Percentiles rank a stretch among this genome's conserved stretches.
These are phyloP conservation scores for Anser brachyrhynchus DNA, from an alignment of 2,113 vertebrate species.

Conservation along the genomic window DNA sequence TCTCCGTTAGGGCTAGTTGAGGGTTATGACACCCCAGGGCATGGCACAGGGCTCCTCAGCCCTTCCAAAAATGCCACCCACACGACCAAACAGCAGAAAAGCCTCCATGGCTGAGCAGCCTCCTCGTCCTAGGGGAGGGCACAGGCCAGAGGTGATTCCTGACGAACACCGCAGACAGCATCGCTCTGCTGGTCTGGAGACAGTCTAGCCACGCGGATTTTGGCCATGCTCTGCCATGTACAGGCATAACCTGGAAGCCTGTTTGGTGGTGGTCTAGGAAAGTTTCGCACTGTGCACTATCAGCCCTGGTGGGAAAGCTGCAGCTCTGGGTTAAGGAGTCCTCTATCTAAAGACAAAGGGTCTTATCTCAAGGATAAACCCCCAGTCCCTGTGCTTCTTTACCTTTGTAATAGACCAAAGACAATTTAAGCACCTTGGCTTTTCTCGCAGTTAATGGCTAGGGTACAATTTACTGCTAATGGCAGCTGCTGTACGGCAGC, in stretches of 20 bases:
- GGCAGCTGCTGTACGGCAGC: background rate
- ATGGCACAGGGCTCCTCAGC: background rate
- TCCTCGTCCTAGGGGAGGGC: background rate
- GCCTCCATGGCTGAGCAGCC: background rate
- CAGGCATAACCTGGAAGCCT: background rate
- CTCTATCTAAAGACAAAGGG: background rate
- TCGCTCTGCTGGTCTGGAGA: background rate
- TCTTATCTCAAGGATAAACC: background rate
- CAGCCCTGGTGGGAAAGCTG: background rate
- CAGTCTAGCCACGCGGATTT: background rate
- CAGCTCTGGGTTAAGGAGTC: background rate
- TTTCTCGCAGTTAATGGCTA: background rate
- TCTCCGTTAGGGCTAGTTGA: background rate
- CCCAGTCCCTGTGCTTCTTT: background rate
- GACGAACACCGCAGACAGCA: background rate
- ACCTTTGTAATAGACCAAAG: background rate
- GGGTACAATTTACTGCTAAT: background rate
- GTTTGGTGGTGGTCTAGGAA: background rate
- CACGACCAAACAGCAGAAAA: background rate
- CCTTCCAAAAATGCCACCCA: background rate
- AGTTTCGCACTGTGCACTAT: background rate
- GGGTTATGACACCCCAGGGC: background rate
- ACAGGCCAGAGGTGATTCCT: background rate
- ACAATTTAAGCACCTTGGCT: background rate
- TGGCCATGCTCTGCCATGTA: background rate